Evolutionary conservation across 2,888 invertebrate species (phyloP).

Genomic region (Fragum whitleyi): DNA sequence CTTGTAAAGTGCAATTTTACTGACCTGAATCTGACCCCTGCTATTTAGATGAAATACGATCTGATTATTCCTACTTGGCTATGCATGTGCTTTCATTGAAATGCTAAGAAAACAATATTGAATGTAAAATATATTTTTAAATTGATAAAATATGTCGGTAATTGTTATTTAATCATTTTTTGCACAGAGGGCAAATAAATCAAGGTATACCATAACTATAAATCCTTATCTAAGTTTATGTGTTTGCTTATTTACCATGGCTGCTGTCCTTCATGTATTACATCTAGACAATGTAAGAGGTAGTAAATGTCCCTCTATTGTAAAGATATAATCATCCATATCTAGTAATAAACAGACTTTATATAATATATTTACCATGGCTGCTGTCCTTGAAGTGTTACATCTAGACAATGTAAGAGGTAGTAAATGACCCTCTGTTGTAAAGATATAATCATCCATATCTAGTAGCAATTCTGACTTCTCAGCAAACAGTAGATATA

Average conservation of each 20-base stretch:
- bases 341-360: neutral
- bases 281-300: slow-evolving; percentile 88
- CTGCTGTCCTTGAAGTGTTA: slow-evolving; percentile 63
- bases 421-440: slow-evolving; percentile 95
- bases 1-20: no score
- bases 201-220: no score
- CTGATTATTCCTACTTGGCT: no score
- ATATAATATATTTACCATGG: slow-evolving; percentile 31
- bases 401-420: slow-evolving; percentile 88
- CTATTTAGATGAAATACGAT: no score
- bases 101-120: no score
- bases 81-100: no score
- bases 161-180: no score
- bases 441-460: slow-evolving; percentile 86
- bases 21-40: no score
- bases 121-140: no score
- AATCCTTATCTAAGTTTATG: no score
- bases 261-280: slow-evolving; percentile 62
- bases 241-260: slow-evolving; percentile 45
- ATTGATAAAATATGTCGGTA: no score
- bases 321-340: slow-evolving; percentile 85
- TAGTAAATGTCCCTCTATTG: slow-evolving; percentile 95
- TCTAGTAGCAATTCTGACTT: slow-evolving; percentile 90
- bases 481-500: slow-evolving; percentile 96
- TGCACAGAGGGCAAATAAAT: no score